Evolutionary conservation across 2,888 invertebrate genomes (phyloP).

Genomic region (Nineta flava): DNA sequence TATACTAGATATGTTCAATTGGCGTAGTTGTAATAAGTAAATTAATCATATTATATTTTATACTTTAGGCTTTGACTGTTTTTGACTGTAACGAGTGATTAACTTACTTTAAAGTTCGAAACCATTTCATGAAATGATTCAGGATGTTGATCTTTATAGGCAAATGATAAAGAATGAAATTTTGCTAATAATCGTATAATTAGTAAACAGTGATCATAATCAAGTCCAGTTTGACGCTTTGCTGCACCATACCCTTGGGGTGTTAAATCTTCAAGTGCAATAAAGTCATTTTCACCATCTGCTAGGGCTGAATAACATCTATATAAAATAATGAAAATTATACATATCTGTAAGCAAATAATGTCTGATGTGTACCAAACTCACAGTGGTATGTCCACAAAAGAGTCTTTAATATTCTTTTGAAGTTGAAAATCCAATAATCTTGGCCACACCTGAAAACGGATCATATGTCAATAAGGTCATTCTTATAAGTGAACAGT

Average conservation of each 20-base stretch:
- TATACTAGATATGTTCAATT: too few species aligned
- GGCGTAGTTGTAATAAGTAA: too few species aligned
- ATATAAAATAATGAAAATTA: too few species aligned
- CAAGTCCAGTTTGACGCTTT: constrained; percentile 20
- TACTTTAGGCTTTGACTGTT: too few species aligned
- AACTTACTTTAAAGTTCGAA: constrained; percentile 19
- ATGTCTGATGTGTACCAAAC: constrained; percentile 4
- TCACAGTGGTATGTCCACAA: constrained; percentile 19
- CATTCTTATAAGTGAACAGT: too few species aligned
- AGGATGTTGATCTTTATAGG: constrained; percentile 26
- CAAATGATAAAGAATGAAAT: constrained; percentile 31
- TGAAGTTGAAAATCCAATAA: constrained; percentile 26
- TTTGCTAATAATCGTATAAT: constrained; percentile 26
- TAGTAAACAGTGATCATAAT: constrained; percentile 19
- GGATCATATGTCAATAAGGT: too few species aligned
- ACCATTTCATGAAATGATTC: constrained; percentile 21
- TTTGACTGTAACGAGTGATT: too few species aligned
- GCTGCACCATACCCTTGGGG: constrained; percentile 21
- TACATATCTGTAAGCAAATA: not conserved
- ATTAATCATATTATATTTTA: too few species aligned
- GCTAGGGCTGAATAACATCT: constrained; percentile 22
- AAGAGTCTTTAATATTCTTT: constrained; percentile 16
- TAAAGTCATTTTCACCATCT: constrained; percentile 28
- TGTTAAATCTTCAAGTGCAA: constrained; percentile 27
- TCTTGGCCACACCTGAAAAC: constrained; percentile 26